Conservation (phyloP, 2,888 invertebrate genomes). For the Eledone cirrhosa region DNA sequence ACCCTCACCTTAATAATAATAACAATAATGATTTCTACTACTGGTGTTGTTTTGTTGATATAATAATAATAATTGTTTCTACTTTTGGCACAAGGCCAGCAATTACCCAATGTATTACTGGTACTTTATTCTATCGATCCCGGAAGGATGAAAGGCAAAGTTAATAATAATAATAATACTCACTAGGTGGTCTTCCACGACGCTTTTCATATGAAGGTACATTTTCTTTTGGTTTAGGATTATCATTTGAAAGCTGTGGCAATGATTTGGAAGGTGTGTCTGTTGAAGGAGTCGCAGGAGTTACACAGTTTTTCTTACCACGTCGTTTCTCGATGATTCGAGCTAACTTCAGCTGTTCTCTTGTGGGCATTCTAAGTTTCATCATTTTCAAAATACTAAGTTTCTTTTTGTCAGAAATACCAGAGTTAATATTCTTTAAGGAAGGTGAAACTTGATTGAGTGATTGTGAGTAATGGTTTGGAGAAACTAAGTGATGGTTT, state of each 20-base stretch:
- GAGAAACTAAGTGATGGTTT: no score
- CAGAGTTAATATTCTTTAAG: no score
- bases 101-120: no score
- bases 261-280: neutral
- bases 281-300: neutral
- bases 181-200: constrained; percentile 27
- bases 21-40: no score
- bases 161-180: neutral
- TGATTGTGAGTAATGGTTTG: no score
- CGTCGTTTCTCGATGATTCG: constrained; percentile 39
- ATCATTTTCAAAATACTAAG: neutral
- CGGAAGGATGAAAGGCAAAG: no score
- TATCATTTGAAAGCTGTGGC: constrained; percentile 10
- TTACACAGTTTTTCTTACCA: constrained; percentile 25
- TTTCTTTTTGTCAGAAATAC: constrained; percentile 17
- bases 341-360: constrained; percentile 36
- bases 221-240: constrained; percentile 8
- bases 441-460: no score
- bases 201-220: neutral
- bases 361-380: constrained; percentile 27
- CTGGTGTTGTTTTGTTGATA: no score
- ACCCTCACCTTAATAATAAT: no score
- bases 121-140: no score
- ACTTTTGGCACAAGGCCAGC: no score
- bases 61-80: no score